Evolutionary conservation across 1,140 invertebrate species (phyloP).

Genomic region (Pectinophora gossypiella): DNA sequence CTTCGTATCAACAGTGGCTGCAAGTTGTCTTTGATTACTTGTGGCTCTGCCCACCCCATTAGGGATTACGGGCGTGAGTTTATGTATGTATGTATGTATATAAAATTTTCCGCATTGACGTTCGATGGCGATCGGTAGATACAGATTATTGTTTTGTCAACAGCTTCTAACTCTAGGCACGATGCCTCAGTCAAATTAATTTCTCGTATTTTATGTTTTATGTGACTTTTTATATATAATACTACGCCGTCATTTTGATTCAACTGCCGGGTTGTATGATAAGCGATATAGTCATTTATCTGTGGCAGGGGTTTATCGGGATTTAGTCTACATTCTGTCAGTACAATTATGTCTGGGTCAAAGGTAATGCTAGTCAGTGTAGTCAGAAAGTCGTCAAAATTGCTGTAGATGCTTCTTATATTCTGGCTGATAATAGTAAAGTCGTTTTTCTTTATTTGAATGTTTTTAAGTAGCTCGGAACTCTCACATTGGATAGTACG

Average conservation of each 20-base stretch:
- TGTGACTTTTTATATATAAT: neutral
- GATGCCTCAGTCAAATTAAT: neutral
- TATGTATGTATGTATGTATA: too few species aligned
- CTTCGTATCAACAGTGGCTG: too few species aligned
- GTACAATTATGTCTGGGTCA: neutral
- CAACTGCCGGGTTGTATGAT: neutral
- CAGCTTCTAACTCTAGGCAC: neutral
- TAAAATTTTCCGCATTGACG: neutral
- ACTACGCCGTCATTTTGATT: conserved; percentile 7
- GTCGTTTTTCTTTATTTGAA: too few species aligned
- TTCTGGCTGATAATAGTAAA: conserved; percentile 1
- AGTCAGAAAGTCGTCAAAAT: neutral
- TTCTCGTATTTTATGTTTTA: neutral
- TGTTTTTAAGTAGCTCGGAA: too few species aligned
- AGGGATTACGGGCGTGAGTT: too few species aligned
- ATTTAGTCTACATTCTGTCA: conserved; percentile 7
- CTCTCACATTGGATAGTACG: too few species aligned
- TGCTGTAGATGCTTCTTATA: conserved; percentile 1
- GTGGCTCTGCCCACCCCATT: too few species aligned
- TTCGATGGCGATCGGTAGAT: conserved; percentile 4
- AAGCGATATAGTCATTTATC: neutral
- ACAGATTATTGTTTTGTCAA: neutral
- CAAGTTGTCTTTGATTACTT: too few species aligned
- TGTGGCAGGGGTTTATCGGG: neutral
- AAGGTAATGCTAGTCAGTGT: neutral